These are phyloP conservation scores for Apteryx owenii DNA, from an alignment of 2,113 vertebrate genomes.

Conservation along the genomic window DNA sequence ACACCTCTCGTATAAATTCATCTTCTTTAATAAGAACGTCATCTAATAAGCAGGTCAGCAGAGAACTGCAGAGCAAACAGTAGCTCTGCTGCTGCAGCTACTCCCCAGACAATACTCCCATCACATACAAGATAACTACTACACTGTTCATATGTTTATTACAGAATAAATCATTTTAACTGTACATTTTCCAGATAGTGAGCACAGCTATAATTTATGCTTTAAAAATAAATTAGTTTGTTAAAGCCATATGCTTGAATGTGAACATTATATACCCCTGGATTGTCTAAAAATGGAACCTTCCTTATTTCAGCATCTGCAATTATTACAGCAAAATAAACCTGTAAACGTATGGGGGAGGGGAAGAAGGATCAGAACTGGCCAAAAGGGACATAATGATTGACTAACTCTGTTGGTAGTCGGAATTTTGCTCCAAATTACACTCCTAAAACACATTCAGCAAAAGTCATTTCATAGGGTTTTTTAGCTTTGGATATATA, in stretches of 20 bases:
- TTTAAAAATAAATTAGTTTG: not conserved
- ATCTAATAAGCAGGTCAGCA: constrained; percentile 24
- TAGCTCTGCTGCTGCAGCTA: not conserved
- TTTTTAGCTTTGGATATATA: not conserved
- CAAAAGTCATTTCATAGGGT: not conserved
- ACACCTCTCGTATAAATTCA: not conserved
- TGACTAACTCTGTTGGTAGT: not conserved
- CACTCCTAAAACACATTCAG: not conserved
- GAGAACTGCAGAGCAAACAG: constrained; percentile 37
- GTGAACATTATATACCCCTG: not conserved
- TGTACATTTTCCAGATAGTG: not conserved
- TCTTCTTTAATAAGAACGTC: constrained; percentile 23
- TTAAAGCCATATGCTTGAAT: not conserved
- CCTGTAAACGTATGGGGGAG: accelerated
- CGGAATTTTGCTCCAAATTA: not conserved
- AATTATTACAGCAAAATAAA: not conserved
- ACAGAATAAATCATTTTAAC: not conserved
- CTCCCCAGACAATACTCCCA: not conserved
- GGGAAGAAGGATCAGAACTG: not conserved
- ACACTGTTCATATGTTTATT: not conserved
- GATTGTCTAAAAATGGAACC: not conserved
- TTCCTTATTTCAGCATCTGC: not conserved
- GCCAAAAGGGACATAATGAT: not conserved
- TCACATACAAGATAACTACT: not conserved
- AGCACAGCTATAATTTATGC: not conserved